Evolutionary conservation across 2,113 vertebrate species (phyloP), one percentile per base, ranked within the genome.

Genomic region (Genyomyrus donnyi): DNA sequence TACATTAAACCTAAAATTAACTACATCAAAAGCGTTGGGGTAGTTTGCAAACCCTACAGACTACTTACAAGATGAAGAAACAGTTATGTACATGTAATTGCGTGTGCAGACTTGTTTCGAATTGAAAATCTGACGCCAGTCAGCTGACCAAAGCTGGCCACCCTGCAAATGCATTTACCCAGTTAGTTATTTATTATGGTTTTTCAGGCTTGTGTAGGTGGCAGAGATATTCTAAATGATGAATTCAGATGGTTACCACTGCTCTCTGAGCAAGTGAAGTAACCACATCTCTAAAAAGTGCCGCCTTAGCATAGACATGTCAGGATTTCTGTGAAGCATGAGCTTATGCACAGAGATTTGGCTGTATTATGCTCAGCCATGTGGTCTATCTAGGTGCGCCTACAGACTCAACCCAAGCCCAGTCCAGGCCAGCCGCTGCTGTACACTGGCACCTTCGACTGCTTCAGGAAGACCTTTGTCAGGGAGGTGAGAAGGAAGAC

Each of bases 391-490:
- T 91, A 99, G 98, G 98, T 99, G 90, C 97, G 98, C 52, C 94
- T 99, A 90, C 98, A 99, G 93, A 99, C 98, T 24, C 98, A 99
- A 91, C 95, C 97, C 0, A 96, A 95, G 46, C 95, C 96, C 8
- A 94, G 94, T 92, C 96, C 97, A 2, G 98, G 98, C 24, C 96
- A 98, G 89, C 4, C 91, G 2, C 94, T 89, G 0, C 10, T 96
- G 58, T 99, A 98, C 90, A 91, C 94, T 9, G 98, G 98, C 77
- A 99, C 98, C 77, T 95, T 99, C 11, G 98, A 99, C 94, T 99
- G 98, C 92, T 98, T 97, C 92, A 97, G 92, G 91, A 98, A 99
- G 94, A 99, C 98, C 39, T 93, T 99, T 3, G 89, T 97, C 88
- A 94, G 95, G 95, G 98, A 99, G 97, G 98, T 99, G 62, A 90